Percentiles rank a stretch among this genome's conserved stretches.
These are phyloP conservation scores for Ichneumoninae sp. DNA, from an alignment of 2,888 invertebrate species.

Conservation along the genomic window DNA sequence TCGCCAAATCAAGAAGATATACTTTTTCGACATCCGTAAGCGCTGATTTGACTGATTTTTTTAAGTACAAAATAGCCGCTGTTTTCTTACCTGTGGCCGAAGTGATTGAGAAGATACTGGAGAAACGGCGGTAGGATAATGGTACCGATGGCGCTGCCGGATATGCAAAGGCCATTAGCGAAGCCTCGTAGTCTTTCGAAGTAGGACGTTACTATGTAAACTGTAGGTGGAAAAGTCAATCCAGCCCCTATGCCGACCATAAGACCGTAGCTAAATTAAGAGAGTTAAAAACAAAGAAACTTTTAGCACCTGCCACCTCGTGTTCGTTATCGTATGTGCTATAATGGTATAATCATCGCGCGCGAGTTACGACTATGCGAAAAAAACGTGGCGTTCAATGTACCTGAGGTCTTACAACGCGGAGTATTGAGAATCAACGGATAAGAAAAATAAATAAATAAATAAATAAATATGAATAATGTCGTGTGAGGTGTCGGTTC, in stretches of 20 bases:
- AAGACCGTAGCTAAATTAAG: conserved; percentile 89
- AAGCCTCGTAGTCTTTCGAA: conserved; percentile 91
- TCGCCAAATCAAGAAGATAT: background rate
- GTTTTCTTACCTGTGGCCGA: conserved; percentile 89
- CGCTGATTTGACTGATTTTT: background rate
- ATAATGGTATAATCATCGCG: conserved; percentile 1
- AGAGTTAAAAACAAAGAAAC: conserved; percentile 21
- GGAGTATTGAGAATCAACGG: background rate
- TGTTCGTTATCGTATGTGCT: conserved; percentile 34
- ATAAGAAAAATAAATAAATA: background rate
- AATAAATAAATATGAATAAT: background rate
- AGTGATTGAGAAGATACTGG: conserved; percentile 89
- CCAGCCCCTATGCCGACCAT: conserved; percentile 95
- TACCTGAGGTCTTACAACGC: background rate
- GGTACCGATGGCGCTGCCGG: conserved; percentile 93
- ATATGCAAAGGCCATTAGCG: conserved; percentile 95
- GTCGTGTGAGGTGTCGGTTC: background rate
- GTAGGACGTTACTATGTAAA: conserved; percentile 95
- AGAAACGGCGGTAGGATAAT: conserved; percentile 93
- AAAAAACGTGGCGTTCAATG: conserved; percentile 8
- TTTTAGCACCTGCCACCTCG: conserved; percentile 26
- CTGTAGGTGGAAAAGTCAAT: conserved; percentile 93
- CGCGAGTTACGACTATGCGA: background rate
- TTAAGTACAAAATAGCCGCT: background rate
- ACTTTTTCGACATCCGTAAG: background rate